phyloP scores from a whole-genome alignment of 2,797 vertebrate species.

The Enteromius treurensis region DNA sequence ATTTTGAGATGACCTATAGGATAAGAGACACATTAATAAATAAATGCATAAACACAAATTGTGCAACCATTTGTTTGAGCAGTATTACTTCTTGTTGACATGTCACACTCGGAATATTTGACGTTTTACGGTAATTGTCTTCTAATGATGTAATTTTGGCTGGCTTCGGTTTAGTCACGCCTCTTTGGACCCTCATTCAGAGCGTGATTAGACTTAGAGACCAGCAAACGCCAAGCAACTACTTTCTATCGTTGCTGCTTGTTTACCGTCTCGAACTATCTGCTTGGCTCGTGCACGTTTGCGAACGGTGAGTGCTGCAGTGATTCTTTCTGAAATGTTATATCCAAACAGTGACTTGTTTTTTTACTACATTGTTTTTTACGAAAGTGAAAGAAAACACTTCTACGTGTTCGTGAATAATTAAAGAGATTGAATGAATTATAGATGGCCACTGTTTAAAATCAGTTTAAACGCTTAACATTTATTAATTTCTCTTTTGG shows the following conservation, averaged over 20 bases:
- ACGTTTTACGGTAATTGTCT: conserved; percentile 54
- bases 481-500: neutral
- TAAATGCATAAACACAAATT: conserved; percentile 31
- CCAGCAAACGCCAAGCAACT: conserved; percentile 9
- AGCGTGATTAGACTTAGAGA: neutral
- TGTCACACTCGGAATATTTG: neutral
- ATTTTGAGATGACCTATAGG: conserved; percentile 17
- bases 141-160: conserved; percentile 37
- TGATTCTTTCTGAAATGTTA: neutral
- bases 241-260: neutral
- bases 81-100: neutral
- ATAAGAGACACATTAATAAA: conserved; percentile 33
- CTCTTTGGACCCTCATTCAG: conserved; percentile 30
- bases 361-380: neutral
- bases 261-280: neutral
- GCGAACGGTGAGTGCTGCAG: conserved; percentile 45
- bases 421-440: neutral
- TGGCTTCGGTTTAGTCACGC: conserved; percentile 33
- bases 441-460: too few species aligned
- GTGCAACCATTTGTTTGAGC: neutral
- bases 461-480: neutral
- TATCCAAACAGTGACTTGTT: neutral
- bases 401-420: neutral
- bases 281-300: neutral
- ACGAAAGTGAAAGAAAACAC: conserved; percentile 16